Conservation (phyloP, 2,888 invertebrate genomes). For the Mythimna vitellina region DNA sequence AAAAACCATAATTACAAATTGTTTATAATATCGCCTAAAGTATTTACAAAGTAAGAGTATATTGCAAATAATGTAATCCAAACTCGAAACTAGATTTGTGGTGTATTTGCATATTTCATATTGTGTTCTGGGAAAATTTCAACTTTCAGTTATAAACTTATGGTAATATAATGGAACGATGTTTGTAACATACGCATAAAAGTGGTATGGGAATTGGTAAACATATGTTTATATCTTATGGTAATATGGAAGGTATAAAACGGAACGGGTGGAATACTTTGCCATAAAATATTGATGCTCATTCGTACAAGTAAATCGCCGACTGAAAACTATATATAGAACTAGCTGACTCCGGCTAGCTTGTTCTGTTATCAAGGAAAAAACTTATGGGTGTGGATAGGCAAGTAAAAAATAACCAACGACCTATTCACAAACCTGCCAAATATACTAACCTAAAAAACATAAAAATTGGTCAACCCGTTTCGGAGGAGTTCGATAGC, state of each 20-base stretch:
- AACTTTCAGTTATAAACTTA: slow-evolving; percentile 25
- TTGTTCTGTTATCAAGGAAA: too few relatives aligned
- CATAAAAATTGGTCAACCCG: too few relatives aligned
- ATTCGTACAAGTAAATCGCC: neutral
- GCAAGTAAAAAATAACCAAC: too few relatives aligned
- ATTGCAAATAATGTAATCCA: neutral
- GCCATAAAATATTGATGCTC: slow-evolving; percentile 2
- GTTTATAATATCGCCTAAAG: neutral
- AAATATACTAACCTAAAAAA: too few relatives aligned
- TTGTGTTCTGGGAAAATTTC: slow-evolving; percentile 5
- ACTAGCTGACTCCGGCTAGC: too few relatives aligned
- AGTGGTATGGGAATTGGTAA: slow-evolving; percentile 28
- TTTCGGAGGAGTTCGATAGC: too few relatives aligned
- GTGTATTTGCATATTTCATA: slow-evolving; percentile 8
- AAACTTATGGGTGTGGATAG: too few relatives aligned
- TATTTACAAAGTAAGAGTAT: neutral
- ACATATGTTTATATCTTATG: slow-evolving; percentile 29
- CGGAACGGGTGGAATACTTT: neutral
- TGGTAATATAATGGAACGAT: slow-evolving; percentile 13
- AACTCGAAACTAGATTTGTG: slow-evolving; percentile 10
- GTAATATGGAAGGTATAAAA: slow-evolving; percentile 27
- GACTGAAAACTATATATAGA: neutral
- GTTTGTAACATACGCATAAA: slow-evolving; percentile 30
- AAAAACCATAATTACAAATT: too few relatives aligned
- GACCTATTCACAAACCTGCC: too few relatives aligned